These are phyloP conservation scores for Hymenochirus boettgeri DNA, from an alignment of 2,113 vertebrate genomes.

Conservation along the genomic window DNA sequence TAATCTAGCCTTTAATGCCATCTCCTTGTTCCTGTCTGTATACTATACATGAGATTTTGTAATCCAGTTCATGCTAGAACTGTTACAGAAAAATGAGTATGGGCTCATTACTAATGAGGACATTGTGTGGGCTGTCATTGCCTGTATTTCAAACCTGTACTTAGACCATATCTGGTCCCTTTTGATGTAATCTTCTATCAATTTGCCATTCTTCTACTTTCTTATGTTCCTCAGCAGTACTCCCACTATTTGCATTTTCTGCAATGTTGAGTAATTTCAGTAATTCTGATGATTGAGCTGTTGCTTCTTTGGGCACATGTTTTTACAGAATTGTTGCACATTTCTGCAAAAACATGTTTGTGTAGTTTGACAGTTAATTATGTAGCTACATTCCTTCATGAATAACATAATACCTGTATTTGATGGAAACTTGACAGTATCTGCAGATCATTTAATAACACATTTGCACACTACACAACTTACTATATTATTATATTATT, in stretches of 20 bases:
- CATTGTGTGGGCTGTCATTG: no score
- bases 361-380: neutral
- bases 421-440: constrained; percentile 2
- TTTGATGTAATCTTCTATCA: no score
- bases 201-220: no score
- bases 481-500: neutral
- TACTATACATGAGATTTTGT: no score
- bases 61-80: no score
- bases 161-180: no score
- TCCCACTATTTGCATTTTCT: neutral
- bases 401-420: neutral
- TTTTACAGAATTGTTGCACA: neutral
- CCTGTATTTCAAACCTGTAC: no score
- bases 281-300: neutral
- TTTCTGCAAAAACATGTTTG: neutral
- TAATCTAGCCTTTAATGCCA: no score
- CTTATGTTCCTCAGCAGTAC: neutral
- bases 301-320: neutral
- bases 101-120: no score
- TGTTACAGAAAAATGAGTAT: no score
- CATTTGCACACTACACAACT: neutral
- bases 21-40: no score
- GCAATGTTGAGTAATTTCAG: neutral
- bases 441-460: neutral
- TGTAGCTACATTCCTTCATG: neutral